phyloP scores from a whole-genome alignment of 1,140 invertebrate genomes.

The Lucilia sericata region DNA sequence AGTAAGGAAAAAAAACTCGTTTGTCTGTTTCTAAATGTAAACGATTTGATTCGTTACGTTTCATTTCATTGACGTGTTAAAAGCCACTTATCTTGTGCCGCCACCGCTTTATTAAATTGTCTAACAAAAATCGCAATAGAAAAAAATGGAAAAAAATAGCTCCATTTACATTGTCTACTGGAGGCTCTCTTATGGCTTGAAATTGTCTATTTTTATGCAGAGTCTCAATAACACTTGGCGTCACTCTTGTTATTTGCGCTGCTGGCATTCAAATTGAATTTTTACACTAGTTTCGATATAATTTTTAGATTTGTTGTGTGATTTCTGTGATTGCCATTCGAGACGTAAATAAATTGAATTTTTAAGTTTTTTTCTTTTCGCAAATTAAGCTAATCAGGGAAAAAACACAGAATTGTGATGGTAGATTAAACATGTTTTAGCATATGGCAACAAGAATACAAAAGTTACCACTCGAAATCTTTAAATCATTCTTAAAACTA shows the following conservation, averaged over 20 bases:
- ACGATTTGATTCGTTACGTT: neutral
- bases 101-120: conserved; percentile 26
- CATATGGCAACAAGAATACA: neutral
- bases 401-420: neutral
- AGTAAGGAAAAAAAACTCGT: neutral
- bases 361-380: neutral
- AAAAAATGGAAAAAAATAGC: no score
- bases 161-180: neutral
- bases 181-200: conserved; percentile 1
- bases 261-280: neutral
- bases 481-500: neutral
- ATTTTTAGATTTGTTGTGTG: neutral
- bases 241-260: neutral
- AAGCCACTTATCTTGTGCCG: conserved; percentile 22
- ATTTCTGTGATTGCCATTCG: neutral
- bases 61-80: conserved; percentile 20
- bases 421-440: neutral
- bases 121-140: neutral
- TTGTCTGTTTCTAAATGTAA: neutral
- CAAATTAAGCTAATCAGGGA: conserved; percentile 9
- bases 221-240: no score
- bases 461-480: neutral
- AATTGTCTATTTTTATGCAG: neutral
- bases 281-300: neutral
- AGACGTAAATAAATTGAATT: conserved; percentile 21